These are phyloP conservation scores for Meda fulgida DNA, from an alignment of 2,797 vertebrate genomes.

Conservation along the genomic window DNA sequence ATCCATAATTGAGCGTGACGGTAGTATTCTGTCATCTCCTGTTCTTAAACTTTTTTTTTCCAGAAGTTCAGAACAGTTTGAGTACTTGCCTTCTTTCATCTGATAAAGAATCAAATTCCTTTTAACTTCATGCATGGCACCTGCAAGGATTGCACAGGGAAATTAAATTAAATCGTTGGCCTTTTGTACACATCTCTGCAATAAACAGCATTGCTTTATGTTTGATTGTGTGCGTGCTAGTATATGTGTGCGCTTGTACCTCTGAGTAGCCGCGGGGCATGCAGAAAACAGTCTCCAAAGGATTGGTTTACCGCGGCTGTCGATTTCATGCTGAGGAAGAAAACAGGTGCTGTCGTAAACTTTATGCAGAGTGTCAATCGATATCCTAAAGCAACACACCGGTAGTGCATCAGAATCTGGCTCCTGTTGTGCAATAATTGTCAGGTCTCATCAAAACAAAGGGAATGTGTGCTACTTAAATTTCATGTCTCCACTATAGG, in stretches of 20 bases:
- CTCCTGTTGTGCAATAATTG: conserved; percentile 44
- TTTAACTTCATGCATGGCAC: conserved; percentile 62
- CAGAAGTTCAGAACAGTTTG: conserved; percentile 68
- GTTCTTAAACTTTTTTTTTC: conserved; percentile 64
- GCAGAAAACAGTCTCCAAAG: conserved; percentile 73
- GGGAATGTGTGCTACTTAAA: conserved; percentile 40
- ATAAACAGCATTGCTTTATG: conserved; percentile 45
- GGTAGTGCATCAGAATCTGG: conserved; percentile 30
- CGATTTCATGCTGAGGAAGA: conserved; percentile 70
- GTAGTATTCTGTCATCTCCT: conserved; percentile 74
- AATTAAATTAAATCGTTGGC: conserved; percentile 62
- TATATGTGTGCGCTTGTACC: conserved; percentile 57
- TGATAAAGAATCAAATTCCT: conserved; percentile 56
- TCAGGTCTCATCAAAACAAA: conserved; percentile 38
- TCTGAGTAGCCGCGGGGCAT: conserved; percentile 66
- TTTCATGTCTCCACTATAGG: conserved; percentile 26
- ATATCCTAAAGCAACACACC: conserved; percentile 66
- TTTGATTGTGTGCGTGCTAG: conserved; percentile 39
- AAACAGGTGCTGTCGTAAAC: conserved; percentile 67
- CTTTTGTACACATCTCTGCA: conserved; percentile 15
- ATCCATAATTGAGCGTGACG: conserved; percentile 78
- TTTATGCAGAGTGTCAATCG: conserved; percentile 74
- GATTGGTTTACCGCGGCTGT: conserved; percentile 68
- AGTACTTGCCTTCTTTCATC: conserved; percentile 74
- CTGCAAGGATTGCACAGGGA: conserved; percentile 58